Conservation (phyloP, 2,113 vertebrate species). For the Panthera tigris region DNA sequence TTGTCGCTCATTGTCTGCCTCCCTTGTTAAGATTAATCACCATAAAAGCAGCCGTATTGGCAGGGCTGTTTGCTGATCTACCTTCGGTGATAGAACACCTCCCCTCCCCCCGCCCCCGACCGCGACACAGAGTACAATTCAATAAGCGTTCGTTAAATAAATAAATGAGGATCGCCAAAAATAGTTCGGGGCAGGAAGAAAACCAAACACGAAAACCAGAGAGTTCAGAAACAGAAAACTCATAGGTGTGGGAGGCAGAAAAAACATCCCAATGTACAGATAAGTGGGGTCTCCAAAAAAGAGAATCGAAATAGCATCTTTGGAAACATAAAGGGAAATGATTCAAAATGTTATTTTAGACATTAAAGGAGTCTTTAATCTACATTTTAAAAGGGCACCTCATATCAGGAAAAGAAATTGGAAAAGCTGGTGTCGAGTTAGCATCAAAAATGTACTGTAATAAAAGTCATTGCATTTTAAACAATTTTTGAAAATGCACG, state of each 20-base stretch:
- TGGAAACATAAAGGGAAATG: background rate
- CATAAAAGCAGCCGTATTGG: background rate
- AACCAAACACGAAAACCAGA: fast-evolving
- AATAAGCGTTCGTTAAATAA: fast-evolving
- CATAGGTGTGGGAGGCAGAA: fast-evolving
- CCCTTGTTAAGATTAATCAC: background rate
- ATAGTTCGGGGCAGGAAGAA: fast-evolving
- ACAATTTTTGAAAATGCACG: background rate
- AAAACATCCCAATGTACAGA: fast-evolving
- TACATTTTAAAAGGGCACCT: background rate
- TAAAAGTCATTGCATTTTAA: background rate
- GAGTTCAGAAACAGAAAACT: no score
- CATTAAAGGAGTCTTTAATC: background rate
- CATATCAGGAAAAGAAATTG: background rate
- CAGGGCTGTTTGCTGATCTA: background rate
- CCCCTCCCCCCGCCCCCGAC: no score
- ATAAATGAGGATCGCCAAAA: fast-evolving
- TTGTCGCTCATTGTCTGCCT: background rate
- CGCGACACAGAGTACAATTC: fast-evolving
- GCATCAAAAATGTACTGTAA: fast-evolving
- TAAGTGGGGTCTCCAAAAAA: no score
- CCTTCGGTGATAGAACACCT: fast-evolving
- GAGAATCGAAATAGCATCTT: fast-evolving
- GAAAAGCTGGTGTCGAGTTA: background rate
- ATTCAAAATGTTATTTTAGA: background rate